phyloP scores from a whole-genome alignment of 2,797 vertebrate genomes.

The Gambusia yucatana region DNA sequence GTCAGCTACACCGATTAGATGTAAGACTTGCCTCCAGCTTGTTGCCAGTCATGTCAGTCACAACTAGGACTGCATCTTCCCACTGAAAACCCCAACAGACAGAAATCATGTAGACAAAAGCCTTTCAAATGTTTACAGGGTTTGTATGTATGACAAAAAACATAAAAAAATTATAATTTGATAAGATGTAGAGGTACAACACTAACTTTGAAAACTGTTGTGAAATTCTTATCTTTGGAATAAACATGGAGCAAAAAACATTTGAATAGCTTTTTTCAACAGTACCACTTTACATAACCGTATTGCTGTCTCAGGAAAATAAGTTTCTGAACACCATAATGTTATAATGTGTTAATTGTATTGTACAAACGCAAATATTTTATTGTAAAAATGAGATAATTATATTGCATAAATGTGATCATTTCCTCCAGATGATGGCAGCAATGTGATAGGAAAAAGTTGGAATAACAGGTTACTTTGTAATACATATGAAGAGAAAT shows the following conservation, averaged over 20 bases:
- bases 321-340: too few relatives aligned
- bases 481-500: too few relatives aligned
- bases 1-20: slow-evolving; percentile 46
- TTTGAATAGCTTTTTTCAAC: background rate
- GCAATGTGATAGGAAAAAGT: too few relatives aligned
- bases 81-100: slow-evolving; percentile 13
- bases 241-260: background rate
- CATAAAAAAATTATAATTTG: background rate
- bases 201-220: background rate
- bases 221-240: background rate
- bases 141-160: background rate
- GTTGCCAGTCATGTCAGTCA: slow-evolving; percentile 43
- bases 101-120: slow-evolving; percentile 31
- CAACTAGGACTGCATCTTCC: slow-evolving; percentile 23
- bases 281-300: background rate
- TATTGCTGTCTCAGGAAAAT: too few relatives aligned
- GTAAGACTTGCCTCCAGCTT: slow-evolving; percentile 37
- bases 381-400: too few relatives aligned
- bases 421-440: too few relatives aligned
- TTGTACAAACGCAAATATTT: too few relatives aligned
- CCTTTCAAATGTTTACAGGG: background rate
- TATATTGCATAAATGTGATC: too few relatives aligned
- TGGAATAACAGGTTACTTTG: too few relatives aligned
- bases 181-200: background rate
- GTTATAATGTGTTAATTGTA: too few relatives aligned